These are phyloP conservation scores for Cossypha heuglini DNA, from an alignment of 2,797 vertebrate genomes.

Conservation along the genomic window DNA sequence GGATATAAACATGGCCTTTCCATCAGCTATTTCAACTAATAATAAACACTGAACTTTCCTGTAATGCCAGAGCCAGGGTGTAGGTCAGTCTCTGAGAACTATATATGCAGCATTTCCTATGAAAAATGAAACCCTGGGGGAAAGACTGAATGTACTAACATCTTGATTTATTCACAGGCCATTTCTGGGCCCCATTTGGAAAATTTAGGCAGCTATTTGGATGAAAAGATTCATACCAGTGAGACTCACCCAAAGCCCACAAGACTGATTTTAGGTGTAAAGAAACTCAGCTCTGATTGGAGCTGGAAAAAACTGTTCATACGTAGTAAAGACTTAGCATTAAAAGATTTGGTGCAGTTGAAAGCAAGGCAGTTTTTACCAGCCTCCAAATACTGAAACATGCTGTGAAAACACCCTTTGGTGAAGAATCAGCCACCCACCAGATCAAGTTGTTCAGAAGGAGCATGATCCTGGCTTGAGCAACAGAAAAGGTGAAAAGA, in stretches of 20 bases:
- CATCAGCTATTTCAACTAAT: background rate
- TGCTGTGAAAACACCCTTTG: background rate
- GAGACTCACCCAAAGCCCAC: background rate
- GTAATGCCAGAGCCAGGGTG: background rate
- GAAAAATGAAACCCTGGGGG: background rate
- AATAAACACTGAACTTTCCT: background rate
- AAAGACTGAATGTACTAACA: background rate
- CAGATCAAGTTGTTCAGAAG: background rate
- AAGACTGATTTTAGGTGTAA: background rate
- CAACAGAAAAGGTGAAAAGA: background rate
- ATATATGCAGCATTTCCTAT: background rate
- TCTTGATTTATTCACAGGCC: background rate
- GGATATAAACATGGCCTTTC: background rate
- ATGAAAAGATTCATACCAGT: background rate
- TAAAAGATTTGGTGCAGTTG: background rate
- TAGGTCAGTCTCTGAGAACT: background rate
- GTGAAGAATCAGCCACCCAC: background rate
- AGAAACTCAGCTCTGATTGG: background rate
- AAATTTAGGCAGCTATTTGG: background rate
- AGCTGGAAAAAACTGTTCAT: background rate
- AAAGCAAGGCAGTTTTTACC: background rate
- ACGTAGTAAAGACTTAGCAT: background rate
- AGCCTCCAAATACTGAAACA: background rate
- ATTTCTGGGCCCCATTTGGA: background rate
- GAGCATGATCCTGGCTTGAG: background rate